Evolutionary conservation across 92 coral and sea anemone species (phyloP), one percentile per base, ranked within the genome.

Genomic region (Meandrina meandrites): DNA sequence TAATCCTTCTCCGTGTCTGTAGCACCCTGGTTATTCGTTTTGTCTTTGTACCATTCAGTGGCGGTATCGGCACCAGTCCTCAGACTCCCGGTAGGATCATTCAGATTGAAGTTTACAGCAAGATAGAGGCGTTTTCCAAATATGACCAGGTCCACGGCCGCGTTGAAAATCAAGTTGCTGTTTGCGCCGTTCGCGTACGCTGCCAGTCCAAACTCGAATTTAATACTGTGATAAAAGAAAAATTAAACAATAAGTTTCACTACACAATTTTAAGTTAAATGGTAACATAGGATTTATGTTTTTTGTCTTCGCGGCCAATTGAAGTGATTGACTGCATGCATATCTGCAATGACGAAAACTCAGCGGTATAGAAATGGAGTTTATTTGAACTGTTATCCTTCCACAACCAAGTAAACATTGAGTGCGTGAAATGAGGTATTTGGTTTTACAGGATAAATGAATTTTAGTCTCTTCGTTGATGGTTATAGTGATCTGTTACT

Each of bases 61-160:
- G 95, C 94, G 42, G 78, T 85, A 50, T 93, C 93, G 31, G 93
- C 91, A 0, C 98, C 94, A 11, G 83, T 72, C 78, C 84, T 80
- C 31, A 97, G 76, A 79, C 98, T 94, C 34, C 86, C 93, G 51
- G 93, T 79, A 24, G 98, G 97, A 64, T 92, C 89, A 12, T 75
- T 85, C 69, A 97, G 83, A 57, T 93, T 90, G 86, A 97, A 89
- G 27, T 83, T 90, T 8, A 95, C 60, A 8, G 91, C 92, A 19
- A 94, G 91, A 87, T 93, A 93, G 19, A 93, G 86, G 18, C 99
- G 97, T 66, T 95, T 91, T 50, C 99, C 99, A 89, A 97, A 97
- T 88, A 97, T 95, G 90, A 92, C 93, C 54, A 97, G 82, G 86
- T 97, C 99, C 10, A 97, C 94, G 7, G 98, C 99, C 2, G 99